Evolutionary conservation across 2,113 vertebrate genomes (phyloP).

Genomic region (Alces alces): DNA sequence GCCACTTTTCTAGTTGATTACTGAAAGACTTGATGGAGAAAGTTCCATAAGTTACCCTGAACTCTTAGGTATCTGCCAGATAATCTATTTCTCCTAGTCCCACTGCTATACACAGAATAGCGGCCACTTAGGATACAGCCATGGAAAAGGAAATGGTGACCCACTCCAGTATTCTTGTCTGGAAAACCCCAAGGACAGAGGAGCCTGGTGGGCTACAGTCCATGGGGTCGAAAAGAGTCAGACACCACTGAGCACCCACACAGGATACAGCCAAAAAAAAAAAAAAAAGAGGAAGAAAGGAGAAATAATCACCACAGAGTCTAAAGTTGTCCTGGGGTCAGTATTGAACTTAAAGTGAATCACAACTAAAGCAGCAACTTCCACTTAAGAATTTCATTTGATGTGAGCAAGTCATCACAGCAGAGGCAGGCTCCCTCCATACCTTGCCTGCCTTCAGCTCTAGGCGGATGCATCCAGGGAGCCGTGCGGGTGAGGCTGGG

Average conservation of each 20-base stretch:
- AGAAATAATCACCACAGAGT: background rate
- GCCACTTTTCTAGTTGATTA: background rate
- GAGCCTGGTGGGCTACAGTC: background rate
- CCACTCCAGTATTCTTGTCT: background rate
- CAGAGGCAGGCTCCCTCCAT: background rate
- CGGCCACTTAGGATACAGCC: background rate
- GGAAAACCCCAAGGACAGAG: background rate
- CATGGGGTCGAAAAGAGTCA: background rate
- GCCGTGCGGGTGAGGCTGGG: background rate
- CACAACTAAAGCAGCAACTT: background rate
- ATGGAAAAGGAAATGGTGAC: background rate
- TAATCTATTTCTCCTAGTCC: background rate
- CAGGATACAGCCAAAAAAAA: background rate
- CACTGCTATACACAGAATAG: background rate
- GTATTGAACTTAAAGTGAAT: background rate
- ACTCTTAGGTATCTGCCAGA: background rate
- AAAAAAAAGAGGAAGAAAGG: background rate
- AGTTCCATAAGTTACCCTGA: background rate
- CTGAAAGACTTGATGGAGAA: background rate
- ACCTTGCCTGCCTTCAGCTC: constrained; percentile 8
- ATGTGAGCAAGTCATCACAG: background rate
- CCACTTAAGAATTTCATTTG: background rate
- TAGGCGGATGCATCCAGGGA: constrained; percentile 16
- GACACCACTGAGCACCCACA: background rate
- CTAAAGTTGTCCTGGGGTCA: background rate